phyloP scores from a whole-genome alignment of 2,888 invertebrate genomes.

The Lasius fuliginosus region DNA sequence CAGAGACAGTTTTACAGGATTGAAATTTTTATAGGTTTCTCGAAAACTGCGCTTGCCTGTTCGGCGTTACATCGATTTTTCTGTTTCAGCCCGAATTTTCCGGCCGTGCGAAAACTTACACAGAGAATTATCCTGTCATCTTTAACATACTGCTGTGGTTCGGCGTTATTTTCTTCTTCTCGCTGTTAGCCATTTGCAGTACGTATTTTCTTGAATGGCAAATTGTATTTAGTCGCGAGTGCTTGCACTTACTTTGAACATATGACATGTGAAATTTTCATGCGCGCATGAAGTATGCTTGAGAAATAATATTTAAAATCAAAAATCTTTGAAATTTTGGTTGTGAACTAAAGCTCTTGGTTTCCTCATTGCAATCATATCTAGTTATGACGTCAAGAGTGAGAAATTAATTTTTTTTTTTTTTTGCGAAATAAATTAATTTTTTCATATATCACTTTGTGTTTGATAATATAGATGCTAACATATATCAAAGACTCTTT shows the following conservation, averaged over 20 bases:
- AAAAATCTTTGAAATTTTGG: not conserved
- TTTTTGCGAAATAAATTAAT: too few species aligned
- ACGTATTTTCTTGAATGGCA: conserved; percentile 74
- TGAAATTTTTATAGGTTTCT: conserved; percentile 8
- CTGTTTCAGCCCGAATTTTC: conserved; percentile 84
- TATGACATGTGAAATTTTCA: not conserved
- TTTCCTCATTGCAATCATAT: too few species aligned
- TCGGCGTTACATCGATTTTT: conserved; percentile 35
- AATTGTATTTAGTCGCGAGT: not conserved
- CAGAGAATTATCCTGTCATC: conserved; percentile 92
- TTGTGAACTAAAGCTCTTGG: too few species aligned
- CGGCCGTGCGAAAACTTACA: conserved; percentile 88
- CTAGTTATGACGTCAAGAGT: not conserved
- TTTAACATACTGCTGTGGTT: conserved; percentile 97
- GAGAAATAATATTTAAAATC: not conserved
- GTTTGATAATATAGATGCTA: too few species aligned
- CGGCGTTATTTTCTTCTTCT: conserved; percentile 91
- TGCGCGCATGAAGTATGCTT: too few species aligned
- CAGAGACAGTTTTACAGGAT: not conserved
- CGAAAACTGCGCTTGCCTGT: not conserved
- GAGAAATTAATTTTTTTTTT: not conserved
- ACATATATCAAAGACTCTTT: too few species aligned
- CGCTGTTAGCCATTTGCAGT: conserved; percentile 91
- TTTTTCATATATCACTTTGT: too few species aligned
- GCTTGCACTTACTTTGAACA: not conserved